Percentiles rank a stretch among this genome's conserved stretches.
phyloP scores from a whole-genome alignment of 2,113 vertebrate species.

The Myotis yumanensis region DNA sequence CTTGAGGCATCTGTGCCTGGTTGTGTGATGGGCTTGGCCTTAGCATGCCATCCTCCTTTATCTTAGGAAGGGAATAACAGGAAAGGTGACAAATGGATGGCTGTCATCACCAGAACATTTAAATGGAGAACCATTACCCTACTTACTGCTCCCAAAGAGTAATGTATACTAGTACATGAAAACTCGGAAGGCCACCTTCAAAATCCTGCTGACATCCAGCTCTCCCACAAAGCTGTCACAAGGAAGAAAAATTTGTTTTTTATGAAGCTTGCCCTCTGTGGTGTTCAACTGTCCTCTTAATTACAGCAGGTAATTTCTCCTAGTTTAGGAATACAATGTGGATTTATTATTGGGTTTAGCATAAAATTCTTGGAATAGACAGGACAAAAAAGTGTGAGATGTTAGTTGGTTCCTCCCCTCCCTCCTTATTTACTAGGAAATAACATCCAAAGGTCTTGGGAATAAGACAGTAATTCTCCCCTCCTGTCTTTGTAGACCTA shows the following conservation, averaged over 20 bases:
- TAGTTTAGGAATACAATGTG: background rate
- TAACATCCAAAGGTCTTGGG: background rate
- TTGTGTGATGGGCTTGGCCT: background rate
- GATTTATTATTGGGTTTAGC: background rate
- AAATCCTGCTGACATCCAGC: background rate
- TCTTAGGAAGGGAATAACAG: background rate
- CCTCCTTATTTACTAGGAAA: background rate
- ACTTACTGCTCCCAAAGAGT: background rate
- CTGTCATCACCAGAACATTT: background rate
- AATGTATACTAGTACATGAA: background rate
- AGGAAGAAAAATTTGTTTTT: background rate
- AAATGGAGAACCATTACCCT: background rate
- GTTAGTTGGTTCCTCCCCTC: background rate
- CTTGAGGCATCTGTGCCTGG: background rate
- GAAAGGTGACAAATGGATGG: background rate
- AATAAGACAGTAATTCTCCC: background rate
- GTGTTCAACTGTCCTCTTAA: background rate
- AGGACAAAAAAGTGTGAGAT: background rate
- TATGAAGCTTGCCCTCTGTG: background rate
- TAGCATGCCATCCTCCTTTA: accelerated
- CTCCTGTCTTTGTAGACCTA: background rate
- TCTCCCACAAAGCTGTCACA: background rate
- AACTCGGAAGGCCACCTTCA: background rate
- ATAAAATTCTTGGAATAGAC: background rate
- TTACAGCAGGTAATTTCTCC: background rate